Evolutionary conservation across 2,888 invertebrate genomes (phyloP).

Genomic region (Hypsopygia costalis): DNA sequence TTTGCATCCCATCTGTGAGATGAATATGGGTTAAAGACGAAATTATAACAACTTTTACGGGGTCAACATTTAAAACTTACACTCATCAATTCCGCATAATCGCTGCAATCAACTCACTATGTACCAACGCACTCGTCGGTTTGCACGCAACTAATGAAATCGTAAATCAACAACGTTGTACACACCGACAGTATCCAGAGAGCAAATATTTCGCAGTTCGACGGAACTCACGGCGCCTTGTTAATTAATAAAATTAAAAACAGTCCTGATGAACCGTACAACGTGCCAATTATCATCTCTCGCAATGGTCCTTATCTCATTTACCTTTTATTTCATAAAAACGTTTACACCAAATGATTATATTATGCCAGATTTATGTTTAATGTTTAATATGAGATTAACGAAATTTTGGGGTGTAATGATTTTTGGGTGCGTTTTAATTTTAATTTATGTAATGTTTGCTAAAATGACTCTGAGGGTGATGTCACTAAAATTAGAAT

Average conservation of each 20-base stretch:
- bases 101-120: conserved; percentile 44
- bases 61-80: no score
- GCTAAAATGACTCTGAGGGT: no score
- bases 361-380: not conserved
- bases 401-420: no score
- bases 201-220: conserved; percentile 55
- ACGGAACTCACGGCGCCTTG: conserved; percentile 49
- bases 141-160: conserved; percentile 65
- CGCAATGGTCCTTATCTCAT: conserved; percentile 2
- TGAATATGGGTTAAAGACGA: no score
- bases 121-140: conserved; percentile 43
- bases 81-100: conserved; percentile 24
- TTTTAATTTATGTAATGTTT: no score
- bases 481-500: no score
- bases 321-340: conserved; percentile 2
- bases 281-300: conserved; percentile 36
- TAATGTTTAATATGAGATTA: not conserved
- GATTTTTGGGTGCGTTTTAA: not conserved
- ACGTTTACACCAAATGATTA: conserved; percentile 3
- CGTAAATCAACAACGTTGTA: conserved; percentile 66
- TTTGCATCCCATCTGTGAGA: no score
- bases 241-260: conserved; percentile 63
- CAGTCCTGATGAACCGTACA: conserved; percentile 47
- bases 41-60: no score
- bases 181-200: conserved; percentile 56